Percentiles rank a stretch among this genome's conserved stretches.
Conservation (phyloP, 2,113 vertebrate genomes). For the Smithornis capensis region DNA sequence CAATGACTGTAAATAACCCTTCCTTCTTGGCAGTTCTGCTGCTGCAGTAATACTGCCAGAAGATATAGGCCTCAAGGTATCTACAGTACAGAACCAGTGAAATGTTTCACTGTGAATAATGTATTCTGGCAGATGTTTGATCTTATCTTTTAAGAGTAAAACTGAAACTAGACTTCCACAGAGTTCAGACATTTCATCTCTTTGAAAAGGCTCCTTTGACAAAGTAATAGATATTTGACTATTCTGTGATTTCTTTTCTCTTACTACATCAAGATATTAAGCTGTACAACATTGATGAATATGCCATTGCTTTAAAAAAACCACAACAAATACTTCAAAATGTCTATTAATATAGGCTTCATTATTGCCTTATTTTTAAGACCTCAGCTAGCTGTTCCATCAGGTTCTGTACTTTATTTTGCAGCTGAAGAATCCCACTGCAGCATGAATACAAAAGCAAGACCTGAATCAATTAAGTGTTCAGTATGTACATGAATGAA, state of each 20-base stretch:
- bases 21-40: slow-evolving; percentile 15
- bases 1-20: slow-evolving; percentile 38
- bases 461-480: not conserved
- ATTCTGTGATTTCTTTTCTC: not conserved
- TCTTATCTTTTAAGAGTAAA: slow-evolving; percentile 43
- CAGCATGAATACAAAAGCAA: not conserved
- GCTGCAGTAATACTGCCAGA: not conserved
- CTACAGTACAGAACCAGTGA: not conserved
- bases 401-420: not conserved
- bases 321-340: not conserved
- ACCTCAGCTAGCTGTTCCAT: not conserved
- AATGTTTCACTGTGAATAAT: slow-evolving; percentile 57
- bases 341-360: not conserved
- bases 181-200: slow-evolving; percentile 20
- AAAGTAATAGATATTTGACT: not conserved
- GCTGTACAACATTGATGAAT: not conserved
- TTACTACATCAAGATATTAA: not conserved
- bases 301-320: not conserved
- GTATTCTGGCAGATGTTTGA: slow-evolving; percentile 52
- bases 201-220: slow-evolving; percentile 14
- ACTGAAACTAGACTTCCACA: slow-evolving; percentile 23
- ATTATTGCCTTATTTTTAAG: not conserved
- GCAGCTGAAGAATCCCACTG: not conserved
- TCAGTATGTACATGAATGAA: not conserved
- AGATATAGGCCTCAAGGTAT: slow-evolving; percentile 39